Evolutionary conservation across 2,888 invertebrate genomes (phyloP).

Genomic region (Marronus borbonicus): DNA sequence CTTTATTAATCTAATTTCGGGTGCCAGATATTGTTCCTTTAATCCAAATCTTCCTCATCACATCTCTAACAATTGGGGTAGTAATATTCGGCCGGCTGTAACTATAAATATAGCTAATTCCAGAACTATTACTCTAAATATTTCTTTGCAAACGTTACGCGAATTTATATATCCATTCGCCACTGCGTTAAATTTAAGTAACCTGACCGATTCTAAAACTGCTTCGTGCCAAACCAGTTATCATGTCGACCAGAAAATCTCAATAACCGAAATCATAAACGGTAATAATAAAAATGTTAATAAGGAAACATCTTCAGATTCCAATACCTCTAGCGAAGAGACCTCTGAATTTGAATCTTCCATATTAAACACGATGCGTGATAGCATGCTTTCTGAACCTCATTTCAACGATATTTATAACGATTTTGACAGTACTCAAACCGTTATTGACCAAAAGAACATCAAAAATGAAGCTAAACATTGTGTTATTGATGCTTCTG

Average conservation of each 20-base stretch:
- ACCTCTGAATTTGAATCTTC: constrained; percentile 55
- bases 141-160: constrained; percentile 63
- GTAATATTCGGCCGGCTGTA: constrained; percentile 55
- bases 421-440: constrained; percentile 22
- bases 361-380: constrained; percentile 56
- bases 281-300: background rate
- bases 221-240: constrained; percentile 62
- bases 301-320: constrained; percentile 16
- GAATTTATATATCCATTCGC: constrained; percentile 67
- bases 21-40: constrained; percentile 43
- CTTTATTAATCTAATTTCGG: constrained; percentile 57
- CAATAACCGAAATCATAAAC: constrained; percentile 33
- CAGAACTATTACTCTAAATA: constrained; percentile 62
- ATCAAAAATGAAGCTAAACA: background rate
- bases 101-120: constrained; percentile 63
- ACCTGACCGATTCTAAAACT: constrained; percentile 56
- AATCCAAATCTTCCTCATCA: constrained; percentile 29
- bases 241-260: constrained; percentile 3
- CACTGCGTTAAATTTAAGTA: constrained; percentile 61
- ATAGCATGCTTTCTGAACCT: constrained; percentile 54
- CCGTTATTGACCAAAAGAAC: background rate
- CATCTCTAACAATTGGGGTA: constrained; percentile 24
- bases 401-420: background rate
- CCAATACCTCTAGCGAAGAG: constrained; percentile 9
- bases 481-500: background rate